Percentiles rank a stretch among this genome's conserved stretches.
phyloP scores from a whole-genome alignment of 2,113 vertebrate species.

The Gorilla gorilla region DNA sequence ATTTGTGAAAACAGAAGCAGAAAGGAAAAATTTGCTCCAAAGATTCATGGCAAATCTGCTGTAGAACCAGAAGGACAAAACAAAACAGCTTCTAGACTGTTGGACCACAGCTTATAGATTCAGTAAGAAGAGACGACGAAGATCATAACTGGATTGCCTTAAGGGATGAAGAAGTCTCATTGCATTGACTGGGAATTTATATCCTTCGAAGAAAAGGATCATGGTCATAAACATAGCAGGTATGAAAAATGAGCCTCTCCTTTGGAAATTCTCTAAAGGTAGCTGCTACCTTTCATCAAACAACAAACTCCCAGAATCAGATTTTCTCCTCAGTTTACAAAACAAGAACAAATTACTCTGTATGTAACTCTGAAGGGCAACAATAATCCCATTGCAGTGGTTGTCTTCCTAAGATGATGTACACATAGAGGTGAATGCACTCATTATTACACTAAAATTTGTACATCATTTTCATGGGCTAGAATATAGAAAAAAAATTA shows the following conservation, averaged over 20 bases:
- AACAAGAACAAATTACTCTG: background rate
- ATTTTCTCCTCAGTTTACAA: background rate
- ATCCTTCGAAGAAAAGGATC: background rate
- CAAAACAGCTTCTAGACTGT: background rate
- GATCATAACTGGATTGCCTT: background rate
- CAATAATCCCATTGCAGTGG: background rate
- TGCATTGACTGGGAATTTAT: background rate
- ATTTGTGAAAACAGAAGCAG: background rate
- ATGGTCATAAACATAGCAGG: background rate
- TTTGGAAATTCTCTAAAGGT: slow-evolving; percentile 7
- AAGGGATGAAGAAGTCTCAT: background rate
- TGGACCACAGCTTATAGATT: background rate
- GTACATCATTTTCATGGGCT: background rate
- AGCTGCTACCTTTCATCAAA: background rate
- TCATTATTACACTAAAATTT: background rate
- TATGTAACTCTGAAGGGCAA: background rate
- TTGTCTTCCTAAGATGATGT: background rate
- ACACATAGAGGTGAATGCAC: background rate
- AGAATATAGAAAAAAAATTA: background rate
- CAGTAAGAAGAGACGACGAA: slow-evolving; percentile 7
- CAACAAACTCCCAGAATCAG: background rate
- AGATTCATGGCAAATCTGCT: background rate
- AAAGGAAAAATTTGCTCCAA: background rate
- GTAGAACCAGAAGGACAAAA: background rate
- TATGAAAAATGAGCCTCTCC: background rate